Evolutionary conservation across 2,113 vertebrate genomes (phyloP).

Genomic region (Apistogramma diplotaenia): DNA sequence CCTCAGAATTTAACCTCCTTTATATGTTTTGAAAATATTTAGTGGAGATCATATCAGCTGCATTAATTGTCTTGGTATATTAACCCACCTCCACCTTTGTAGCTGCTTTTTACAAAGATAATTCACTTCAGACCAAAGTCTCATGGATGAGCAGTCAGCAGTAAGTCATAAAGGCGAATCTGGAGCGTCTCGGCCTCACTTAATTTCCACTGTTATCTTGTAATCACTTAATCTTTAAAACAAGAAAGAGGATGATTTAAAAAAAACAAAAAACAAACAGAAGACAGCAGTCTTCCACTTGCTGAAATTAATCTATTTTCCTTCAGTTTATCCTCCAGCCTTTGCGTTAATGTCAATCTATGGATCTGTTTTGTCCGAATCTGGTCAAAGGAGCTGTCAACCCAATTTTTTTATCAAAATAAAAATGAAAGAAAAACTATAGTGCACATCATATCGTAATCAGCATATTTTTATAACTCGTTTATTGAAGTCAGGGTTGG

Average conservation of each 20-base stretch:
- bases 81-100: background rate
- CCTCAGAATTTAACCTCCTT: background rate
- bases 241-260: background rate
- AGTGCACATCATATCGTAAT: no score
- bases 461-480: no score
- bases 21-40: background rate
- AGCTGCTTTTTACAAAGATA: background rate
- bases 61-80: background rate
- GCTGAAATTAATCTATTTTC: background rate
- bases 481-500: no score
- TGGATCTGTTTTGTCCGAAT: no score
- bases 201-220: background rate
- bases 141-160: background rate
- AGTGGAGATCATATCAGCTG: background rate
- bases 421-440: no score
- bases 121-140: slow-evolving; percentile 32
- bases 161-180: slow-evolving; percentile 35
- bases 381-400: no score
- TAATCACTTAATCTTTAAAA: background rate
- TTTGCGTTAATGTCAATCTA: no score
- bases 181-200: slow-evolving; percentile 1
- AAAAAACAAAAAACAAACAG: background rate
- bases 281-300: background rate
- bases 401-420: no score
- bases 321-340: background rate